Percentiles rank a stretch among this genome's conserved stretches.
phyloP scores from a whole-genome alignment of 2,113 vertebrate species.

The Pelobates fuscus region DNA sequence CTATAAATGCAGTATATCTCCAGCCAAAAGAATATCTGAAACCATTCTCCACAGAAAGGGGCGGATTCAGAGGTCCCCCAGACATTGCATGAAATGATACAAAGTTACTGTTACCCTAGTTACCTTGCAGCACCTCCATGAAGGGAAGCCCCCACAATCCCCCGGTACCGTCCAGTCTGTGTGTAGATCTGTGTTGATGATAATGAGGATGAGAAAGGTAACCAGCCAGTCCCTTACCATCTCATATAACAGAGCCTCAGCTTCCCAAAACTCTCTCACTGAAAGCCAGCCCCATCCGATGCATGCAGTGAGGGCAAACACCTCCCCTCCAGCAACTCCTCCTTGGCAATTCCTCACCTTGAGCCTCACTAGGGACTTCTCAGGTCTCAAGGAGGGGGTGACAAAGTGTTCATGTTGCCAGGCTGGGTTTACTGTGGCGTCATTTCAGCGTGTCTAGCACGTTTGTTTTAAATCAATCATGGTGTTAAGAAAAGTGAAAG shows the following conservation, averaged over 20 bases:
- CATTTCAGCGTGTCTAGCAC: neutral
- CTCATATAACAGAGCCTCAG: neutral
- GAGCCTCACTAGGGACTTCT: neutral
- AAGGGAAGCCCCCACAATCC: neutral
- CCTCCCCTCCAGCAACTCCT: neutral
- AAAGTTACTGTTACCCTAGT: no score
- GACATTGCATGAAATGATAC: no score
- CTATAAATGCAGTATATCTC: no score
- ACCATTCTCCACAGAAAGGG: no score
- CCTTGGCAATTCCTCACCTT: constrained; percentile 14
- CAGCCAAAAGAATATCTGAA: no score
- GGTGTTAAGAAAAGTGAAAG: neutral
- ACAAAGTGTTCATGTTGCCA: neutral
- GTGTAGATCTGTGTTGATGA: no score
- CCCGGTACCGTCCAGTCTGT: no score
- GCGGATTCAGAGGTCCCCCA: no score
- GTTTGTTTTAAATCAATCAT: no score
- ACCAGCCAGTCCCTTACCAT: no score
- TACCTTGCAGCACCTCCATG: constrained; percentile 3
- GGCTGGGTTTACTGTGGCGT: constrained; percentile 10
- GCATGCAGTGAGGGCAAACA: neutral
- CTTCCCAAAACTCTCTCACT: neutral
- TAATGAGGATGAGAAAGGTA: no score
- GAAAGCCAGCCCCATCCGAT: neutral
- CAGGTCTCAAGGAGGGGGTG: neutral